Evolutionary conservation across 2,113 vertebrate genomes (phyloP).

Genomic region (Orthonyx spaldingii): DNA sequence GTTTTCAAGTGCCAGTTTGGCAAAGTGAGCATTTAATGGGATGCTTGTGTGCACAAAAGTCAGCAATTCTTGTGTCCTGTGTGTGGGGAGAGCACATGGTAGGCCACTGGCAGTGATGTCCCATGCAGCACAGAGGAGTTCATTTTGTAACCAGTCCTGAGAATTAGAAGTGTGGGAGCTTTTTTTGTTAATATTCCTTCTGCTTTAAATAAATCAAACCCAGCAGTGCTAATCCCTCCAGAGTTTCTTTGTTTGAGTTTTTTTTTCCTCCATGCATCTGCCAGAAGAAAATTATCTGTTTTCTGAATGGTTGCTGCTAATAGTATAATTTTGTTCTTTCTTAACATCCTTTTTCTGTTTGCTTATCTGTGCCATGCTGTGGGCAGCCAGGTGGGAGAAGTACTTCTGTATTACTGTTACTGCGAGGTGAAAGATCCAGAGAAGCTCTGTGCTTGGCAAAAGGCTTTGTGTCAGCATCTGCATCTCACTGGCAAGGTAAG

Average conservation of each 20-base stretch:
- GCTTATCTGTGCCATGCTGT: background rate
- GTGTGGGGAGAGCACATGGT: background rate
- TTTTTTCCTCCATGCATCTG: background rate
- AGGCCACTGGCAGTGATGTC: background rate
- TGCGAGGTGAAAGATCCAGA: constrained; percentile 79
- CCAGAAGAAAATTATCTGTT: background rate
- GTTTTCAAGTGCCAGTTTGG: background rate
- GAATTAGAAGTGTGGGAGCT: background rate
- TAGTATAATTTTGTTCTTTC: background rate
- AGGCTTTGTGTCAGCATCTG: constrained; percentile 83
- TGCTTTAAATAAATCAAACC: background rate
- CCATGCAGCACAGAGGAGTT: background rate
- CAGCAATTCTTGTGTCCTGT: background rate
- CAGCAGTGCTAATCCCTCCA: background rate
- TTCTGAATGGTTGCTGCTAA: background rate
- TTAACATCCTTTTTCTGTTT: background rate
- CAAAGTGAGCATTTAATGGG: background rate
- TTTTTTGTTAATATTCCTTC: background rate
- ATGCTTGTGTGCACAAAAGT: background rate
- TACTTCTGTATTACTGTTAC: constrained; percentile 93
- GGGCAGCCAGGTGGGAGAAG: constrained; percentile 78
- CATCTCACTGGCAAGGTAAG: constrained; percentile 91
- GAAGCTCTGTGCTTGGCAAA: constrained; percentile 86
- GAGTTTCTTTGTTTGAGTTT: background rate
- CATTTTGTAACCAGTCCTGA: accelerated